Evolutionary conservation across 2,888 invertebrate genomes (phyloP).

Genomic region (Proisotoma minuta): DNA sequence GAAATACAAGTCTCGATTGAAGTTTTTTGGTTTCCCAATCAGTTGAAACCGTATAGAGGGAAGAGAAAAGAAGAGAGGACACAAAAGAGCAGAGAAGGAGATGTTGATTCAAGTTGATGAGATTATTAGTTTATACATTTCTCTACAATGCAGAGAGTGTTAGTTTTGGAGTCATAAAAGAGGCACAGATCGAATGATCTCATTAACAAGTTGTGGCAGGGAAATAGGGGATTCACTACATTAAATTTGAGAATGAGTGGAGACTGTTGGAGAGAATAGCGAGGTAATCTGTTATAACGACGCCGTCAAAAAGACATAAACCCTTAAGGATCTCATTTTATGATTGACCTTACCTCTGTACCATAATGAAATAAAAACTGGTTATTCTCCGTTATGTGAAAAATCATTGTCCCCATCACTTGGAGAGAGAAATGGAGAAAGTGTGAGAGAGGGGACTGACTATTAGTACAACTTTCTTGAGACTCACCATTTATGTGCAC

Average conservation of each 20-base stretch:
- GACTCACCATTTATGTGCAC: too few relatives aligned
- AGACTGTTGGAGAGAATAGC: too few relatives aligned
- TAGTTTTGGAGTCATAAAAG: slow-evolving; percentile 7
- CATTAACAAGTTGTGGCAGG: slow-evolving; percentile 6
- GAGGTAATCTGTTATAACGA: slow-evolving; percentile 44
- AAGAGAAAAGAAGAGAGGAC: too few relatives aligned
- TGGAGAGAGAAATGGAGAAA: background rate
- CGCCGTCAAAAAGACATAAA: slow-evolving; percentile 47
- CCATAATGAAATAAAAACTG: background rate
- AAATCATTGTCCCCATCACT: background rate
- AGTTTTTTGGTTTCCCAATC: too few relatives aligned
- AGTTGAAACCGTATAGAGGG: too few relatives aligned
- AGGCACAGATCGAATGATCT: too few relatives aligned
- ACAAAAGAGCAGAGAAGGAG: too few relatives aligned
- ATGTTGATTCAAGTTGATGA: slow-evolving; percentile 3
- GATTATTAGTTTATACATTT: background rate
- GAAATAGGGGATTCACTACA: background rate
- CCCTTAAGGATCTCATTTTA: slow-evolving; percentile 27
- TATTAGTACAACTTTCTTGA: too few relatives aligned
- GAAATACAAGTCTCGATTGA: too few relatives aligned
- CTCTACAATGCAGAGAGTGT: background rate
- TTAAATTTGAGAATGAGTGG: too few relatives aligned
- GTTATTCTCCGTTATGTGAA: background rate
- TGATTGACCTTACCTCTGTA: slow-evolving; percentile 25
- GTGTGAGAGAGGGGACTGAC: background rate